Base-by-base conservation (phyloP, 2,888 invertebrate species). In the Hyles lineata region DNA sequence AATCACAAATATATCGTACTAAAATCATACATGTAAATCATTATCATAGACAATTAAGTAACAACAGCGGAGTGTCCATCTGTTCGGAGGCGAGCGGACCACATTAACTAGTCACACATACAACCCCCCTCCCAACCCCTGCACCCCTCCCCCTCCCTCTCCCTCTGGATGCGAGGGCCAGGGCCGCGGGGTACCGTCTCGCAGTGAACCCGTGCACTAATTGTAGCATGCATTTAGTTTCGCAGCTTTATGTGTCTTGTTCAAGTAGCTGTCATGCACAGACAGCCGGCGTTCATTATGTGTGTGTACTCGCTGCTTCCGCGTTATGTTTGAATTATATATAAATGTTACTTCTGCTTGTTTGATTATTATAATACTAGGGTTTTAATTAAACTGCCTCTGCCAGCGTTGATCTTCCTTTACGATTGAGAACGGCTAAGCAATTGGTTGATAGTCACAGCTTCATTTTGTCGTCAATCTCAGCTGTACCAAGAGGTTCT, bases 171-270 rank as follows among this genome's bases (percentile, higher is more conserved):
- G n/a, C 21, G 21, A 23, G 35, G 43, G 55, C 55, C 55, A 67
- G 23, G 50, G 50, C 50, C 43, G 43, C 23, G 23, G 50, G 50
- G 23, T 50, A 63, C 63, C 50, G 50, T 50, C 50, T 23, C 67
- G 11, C 67, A 23, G 67, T 67, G 21, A 43, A 23, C 67, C 17
- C 23, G 43, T 21, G 23, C 50, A 50, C 50, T 67, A 67, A 67
- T 67, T 67, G 67, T 67, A 67, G 43, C n/a, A 17, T 23, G 67
- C 67, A 67, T 21, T 43, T 67, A 67, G 50, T 67, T 67, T 23
- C 29, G 7, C 61, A 50, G 67, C 43, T 67, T 50, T 23, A 43
- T 23, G 43, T 63, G n/a, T 21, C 8, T 43, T n/a, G 67, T 50
- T 23, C 7, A 55, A 32, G 23, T 43, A 43, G 7, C 23, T 67